Percentiles rank a stretch among this genome's conserved stretches.
These are phyloP conservation scores for Esox lucius DNA, from an alignment of 2,797 vertebrate genomes.

Conservation along the genomic window DNA sequence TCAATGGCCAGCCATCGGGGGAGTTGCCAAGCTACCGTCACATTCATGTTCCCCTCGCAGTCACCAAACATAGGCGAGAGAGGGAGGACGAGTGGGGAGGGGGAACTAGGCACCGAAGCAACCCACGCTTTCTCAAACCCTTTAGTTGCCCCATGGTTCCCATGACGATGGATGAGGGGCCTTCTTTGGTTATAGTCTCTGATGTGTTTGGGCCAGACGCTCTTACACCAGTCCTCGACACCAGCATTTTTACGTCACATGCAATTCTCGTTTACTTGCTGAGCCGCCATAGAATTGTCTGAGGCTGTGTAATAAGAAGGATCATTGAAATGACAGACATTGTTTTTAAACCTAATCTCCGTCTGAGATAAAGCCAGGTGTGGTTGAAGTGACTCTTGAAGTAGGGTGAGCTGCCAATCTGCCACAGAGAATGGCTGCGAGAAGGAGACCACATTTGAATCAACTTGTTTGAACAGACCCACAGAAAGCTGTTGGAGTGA, in stretches of 20 bases:
- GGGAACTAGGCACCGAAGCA: constrained; percentile 59
- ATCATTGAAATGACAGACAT: constrained; percentile 21
- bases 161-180: constrained; percentile 63
- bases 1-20: constrained; percentile 62
- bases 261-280: constrained; percentile 4
- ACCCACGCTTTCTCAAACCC: constrained; percentile 43
- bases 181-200: background rate
- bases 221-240: background rate
- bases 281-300: background rate
- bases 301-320: background rate
- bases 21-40: constrained; percentile 81
- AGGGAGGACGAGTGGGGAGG: constrained; percentile 27
- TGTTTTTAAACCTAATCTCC: background rate
- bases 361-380: constrained; percentile 1
- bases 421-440: background rate
- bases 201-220: constrained; percentile 1
- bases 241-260: constrained; percentile 3
- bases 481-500: background rate
- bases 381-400: constrained; percentile 9
- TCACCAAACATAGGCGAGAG: constrained; percentile 23
- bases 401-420: background rate
- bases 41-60: constrained; percentile 55
- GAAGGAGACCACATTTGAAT: background rate
- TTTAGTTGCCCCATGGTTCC: constrained; percentile 60
- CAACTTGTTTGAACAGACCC: constrained; percentile 7